A percentile compares a stretch with the other conserved stretches of the same genome.
Conservation (phyloP, 2,888 invertebrate species). For the Pollenia angustigena region DNA sequence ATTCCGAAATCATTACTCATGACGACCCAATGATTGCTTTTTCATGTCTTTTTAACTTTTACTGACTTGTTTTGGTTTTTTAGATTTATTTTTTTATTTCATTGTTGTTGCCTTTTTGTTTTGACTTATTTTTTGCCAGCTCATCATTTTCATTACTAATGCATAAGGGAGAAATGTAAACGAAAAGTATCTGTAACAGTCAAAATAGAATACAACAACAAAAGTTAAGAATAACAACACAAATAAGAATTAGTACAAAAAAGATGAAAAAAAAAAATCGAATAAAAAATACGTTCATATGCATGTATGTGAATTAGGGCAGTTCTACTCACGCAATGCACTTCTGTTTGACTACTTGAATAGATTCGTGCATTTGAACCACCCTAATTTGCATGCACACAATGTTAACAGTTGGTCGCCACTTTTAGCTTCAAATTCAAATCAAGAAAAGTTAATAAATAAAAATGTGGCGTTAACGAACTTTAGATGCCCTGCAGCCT, state of each 20-base stretch:
- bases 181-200: conserved; percentile 37
- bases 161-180: conserved; percentile 49
- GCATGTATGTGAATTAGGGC: background rate
- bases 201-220: conserved; percentile 24
- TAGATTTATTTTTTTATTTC: conserved; percentile 56
- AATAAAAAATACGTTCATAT: conserved; percentile 15
- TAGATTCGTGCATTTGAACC: background rate
- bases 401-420: conserved; percentile 61
- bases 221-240: conserved; percentile 9
- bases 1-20: conserved; percentile 47
- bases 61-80: conserved; percentile 70
- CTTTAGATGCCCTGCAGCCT: no score
- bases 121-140: conserved; percentile 46
- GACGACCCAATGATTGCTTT: conserved; percentile 70
- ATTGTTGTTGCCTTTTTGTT: conserved; percentile 12
- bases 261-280: conserved; percentile 1
- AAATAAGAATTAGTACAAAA: background rate
- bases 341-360: background rate
- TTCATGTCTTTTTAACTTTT: conserved; percentile 70
- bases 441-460: background rate
- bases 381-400: conserved; percentile 15
- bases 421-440: background rate
- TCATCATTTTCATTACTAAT: conserved; percentile 68
- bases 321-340: background rate
- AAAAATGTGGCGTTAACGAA: no score